phyloP scores from a whole-genome alignment of 2,113 vertebrate genomes.

The Pampusana beccarii region DNA sequence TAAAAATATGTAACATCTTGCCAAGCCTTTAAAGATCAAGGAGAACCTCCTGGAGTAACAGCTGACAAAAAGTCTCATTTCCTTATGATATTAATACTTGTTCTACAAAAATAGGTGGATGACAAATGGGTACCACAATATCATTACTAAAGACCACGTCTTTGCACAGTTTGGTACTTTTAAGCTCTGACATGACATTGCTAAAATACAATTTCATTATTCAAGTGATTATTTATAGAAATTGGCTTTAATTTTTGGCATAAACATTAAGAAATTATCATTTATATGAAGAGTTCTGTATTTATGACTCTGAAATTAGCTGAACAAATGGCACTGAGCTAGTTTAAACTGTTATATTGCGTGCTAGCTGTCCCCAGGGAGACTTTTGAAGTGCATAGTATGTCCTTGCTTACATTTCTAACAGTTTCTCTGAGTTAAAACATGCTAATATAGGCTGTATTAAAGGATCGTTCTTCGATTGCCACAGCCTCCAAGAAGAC shows the following conservation, averaged over 20 bases:
- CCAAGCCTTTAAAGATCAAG: not conserved
- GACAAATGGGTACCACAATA: accelerated
- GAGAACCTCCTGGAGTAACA: not conserved
- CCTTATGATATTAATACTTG: not conserved
- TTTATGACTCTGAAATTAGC: not conserved
- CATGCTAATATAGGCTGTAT: not conserved
- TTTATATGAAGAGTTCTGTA: not conserved
- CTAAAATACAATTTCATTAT: not conserved
- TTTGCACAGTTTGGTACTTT: not conserved
- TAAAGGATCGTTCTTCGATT: not conserved
- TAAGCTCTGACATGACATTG: not conserved
- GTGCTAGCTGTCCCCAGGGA: not conserved
- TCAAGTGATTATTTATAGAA: not conserved
- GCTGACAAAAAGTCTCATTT: not conserved
- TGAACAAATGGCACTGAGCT: not conserved
- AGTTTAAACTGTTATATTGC: not conserved
- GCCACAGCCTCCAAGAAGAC: not conserved
- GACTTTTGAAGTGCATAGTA: not conserved
- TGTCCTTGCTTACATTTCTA: not conserved
- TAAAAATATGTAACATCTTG: not conserved
- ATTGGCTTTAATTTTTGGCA: not conserved
- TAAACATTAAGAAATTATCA: not conserved
- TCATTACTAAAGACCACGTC: not conserved
- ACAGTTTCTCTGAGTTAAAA: not conserved
- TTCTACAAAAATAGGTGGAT: not conserved